Evolutionary conservation across 2,113 vertebrate genomes (phyloP), one percentile per base, ranked within the genome.

Genomic region (Microcebus ravelobensis): DNA sequence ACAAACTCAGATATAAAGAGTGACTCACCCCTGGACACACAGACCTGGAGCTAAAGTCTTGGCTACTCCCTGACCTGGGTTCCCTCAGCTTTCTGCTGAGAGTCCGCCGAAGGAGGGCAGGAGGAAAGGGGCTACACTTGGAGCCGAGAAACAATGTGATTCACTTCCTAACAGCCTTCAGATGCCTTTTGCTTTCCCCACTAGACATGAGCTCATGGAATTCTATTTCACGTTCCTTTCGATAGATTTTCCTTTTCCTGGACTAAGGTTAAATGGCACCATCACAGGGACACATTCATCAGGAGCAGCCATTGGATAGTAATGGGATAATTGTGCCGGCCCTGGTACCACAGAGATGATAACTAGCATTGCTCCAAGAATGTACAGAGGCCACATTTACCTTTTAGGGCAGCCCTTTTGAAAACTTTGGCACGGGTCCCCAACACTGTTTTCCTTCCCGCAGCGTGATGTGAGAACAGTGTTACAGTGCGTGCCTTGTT

Each of bases 401-500:
- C 0, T 97, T 97, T 83, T 57, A 93, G 94, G 97, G 97, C 97
- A 98, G 98, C 91, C 85, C 96, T 94, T 98, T 97, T 97, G 98
- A 98, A 98, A 98, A 98, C 93, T 97, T 97, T 98, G 97, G 97
- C 98, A 98, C 92, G 97, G 96, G 98, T 98, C 96, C 86, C 92
- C 87, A 63, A 61, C 48, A 52, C 95, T 96, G 97, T 95, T 97
- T 96, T 92, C 71, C 48, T 97, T 97, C 96, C 97, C 96, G 68
- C 83, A 98, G 92, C 55, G 83, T 59, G 97, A 98, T 97, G 98
- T 98, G 98, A 97, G 98, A 98, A 96, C 97, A 87, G 94, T 96
- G 82, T 97, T 97, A 98, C 98, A 99, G 98, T 98, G 80, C 68
- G 11, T 61, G 98, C 98, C 98, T 98, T 99, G 98, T 99, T 98